These are phyloP conservation scores for Bubalus kerabau DNA, from an alignment of 2,113 vertebrate genomes.

Conservation along the genomic window DNA sequence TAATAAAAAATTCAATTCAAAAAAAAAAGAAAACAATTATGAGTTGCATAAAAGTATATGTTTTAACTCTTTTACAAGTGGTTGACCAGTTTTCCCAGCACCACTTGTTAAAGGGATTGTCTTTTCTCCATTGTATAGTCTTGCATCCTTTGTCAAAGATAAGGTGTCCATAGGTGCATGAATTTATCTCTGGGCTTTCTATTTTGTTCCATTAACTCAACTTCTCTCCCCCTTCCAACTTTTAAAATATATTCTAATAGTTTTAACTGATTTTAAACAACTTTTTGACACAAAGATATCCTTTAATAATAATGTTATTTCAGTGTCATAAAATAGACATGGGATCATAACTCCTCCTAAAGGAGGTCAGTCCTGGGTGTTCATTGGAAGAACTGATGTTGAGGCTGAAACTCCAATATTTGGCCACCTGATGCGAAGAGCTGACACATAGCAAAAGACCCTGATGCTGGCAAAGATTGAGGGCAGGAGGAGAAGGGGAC, in stretches of 20 bases:
- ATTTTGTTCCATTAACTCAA: not conserved
- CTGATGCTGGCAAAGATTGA: not conserved
- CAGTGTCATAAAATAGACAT: not conserved
- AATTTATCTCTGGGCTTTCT: too few species aligned
- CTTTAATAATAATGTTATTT: not conserved
- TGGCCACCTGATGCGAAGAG: not conserved
- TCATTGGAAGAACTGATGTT: not conserved
- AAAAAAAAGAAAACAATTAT: not conserved
- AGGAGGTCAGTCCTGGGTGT: not conserved
- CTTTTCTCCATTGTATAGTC: too few species aligned
- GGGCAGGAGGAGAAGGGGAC: not conserved
- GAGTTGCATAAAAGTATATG: not conserved
- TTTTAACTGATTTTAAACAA: not conserved
- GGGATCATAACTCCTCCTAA: not conserved
- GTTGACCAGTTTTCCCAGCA: too few species aligned
- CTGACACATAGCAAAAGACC: not conserved
- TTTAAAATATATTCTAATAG: slow-evolving; percentile 1
- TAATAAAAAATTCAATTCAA: not conserved
- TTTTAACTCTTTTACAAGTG: not conserved
- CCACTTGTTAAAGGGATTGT: too few species aligned
- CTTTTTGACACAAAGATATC: not conserved
- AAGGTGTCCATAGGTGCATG: too few species aligned
- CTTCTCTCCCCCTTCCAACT: not conserved
- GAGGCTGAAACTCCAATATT: not conserved
- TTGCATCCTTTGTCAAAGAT: too few species aligned